Evolutionary conservation across 2,113 vertebrate species (phyloP), one percentile per base, ranked within the genome.

Genomic region (Caretta caretta): DNA sequence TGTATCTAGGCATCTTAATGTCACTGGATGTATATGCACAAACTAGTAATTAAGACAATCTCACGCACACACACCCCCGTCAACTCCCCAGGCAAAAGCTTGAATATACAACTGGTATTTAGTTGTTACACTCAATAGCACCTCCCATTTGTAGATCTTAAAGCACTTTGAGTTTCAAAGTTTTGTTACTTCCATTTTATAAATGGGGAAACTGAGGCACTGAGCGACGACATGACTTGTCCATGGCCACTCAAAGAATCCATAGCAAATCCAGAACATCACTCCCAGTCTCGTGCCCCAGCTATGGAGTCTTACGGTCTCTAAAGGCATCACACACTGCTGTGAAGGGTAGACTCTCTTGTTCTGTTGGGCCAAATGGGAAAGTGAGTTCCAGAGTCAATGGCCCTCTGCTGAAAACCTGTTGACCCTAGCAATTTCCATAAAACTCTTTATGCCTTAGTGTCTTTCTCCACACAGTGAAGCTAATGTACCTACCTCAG

Each of bases 11-110:
- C 35, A n/a, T 69, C 62, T 38, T 75, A 42, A 42, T 5, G 22
- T 76, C 42, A 4, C 42, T 94, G 65, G 95, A 96, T 95, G 75
- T 83, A 76, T 94, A 88, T 25, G 94, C 54, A 90, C 95, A 97
- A 89, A 86, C 90, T 69, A 83, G 93, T 8, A 93, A 96, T 96
- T 93, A 91, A 62, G 13, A 69, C 51, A 19, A 9, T 59, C 19
- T 17, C 51, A 19, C 19, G 20, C 19, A 8, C 51, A 20, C 20
- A 22, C 53, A 22, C 53, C 4, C 9, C 49, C 11, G 13, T 59
- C 35, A 35, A 14, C 62, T 94, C 62, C 50, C 22, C 78, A 50
- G 93, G 10, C 96, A 88, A 20, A 16, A 94, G 89, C 83, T 57
- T n/a, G 38, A 92, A 81, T 42, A 91, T 62, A 42, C 11, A 13